phyloP scores from a whole-genome alignment of 2,888 invertebrate genomes.

The Drosophila multiciliata region DNA sequence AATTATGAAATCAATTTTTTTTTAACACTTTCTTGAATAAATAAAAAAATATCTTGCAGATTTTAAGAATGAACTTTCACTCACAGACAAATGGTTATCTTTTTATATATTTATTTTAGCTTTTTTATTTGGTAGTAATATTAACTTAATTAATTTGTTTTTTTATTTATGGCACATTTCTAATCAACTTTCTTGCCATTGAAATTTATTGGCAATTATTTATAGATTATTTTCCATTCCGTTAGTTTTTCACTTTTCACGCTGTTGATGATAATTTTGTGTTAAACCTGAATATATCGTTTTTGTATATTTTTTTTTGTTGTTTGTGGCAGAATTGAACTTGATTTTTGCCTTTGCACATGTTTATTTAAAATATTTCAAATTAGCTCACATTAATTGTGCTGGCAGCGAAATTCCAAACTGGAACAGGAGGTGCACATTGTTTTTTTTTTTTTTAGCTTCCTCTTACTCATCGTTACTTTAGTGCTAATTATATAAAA shows the following conservation, averaged over 20 bases:
- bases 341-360: slow-evolving; percentile 54
- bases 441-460: not conserved
- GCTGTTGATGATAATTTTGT: slow-evolving; percentile 29
- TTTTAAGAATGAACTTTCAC: not conserved
- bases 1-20: not conserved
- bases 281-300: slow-evolving; percentile 15
- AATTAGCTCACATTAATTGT: slow-evolving; percentile 63
- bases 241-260: slow-evolving; percentile 41
- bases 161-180: slow-evolving; percentile 39
- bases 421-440: slow-evolving; percentile 50
- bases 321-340: slow-evolving; percentile 40
- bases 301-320: slow-evolving; percentile 1
- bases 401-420: slow-evolving; percentile 23
- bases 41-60: not conserved
- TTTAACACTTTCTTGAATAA: not conserved
- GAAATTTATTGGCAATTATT: slow-evolving; percentile 64
- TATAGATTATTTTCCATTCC: slow-evolving; percentile 54
- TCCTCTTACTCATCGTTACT: slow-evolving; percentile 15
- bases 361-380: slow-evolving; percentile 72
- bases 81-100: not conserved
- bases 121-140: not conserved
- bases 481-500: slow-evolving; percentile 69
- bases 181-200: slow-evolving; percentile 48
- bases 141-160: slow-evolving; percentile 28
- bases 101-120: not conserved